phyloP scores from a whole-genome alignment of 2,888 invertebrate genomes.

The Sinotaia quadrata region DNA sequence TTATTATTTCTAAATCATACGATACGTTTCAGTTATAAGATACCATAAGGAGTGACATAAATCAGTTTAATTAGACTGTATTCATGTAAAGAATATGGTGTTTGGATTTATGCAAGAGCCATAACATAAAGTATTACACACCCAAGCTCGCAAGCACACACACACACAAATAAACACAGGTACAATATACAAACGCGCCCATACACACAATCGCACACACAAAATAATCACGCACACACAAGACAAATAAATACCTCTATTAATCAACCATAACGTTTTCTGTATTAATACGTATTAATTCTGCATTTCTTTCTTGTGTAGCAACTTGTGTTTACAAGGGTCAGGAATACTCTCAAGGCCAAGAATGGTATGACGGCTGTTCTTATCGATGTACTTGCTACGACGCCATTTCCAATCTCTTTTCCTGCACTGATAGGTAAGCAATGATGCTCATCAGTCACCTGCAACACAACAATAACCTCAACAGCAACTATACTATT shows the following conservation, averaged over 20 bases:
- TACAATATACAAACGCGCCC: constrained; percentile 1
- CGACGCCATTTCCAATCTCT: constrained; percentile 46
- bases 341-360: constrained; percentile 47
- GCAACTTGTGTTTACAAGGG: constrained; percentile 52
- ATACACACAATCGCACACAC: constrained; percentile 7
- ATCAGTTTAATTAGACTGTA: no score
- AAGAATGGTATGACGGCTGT: constrained; percentile 55
- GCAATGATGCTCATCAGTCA: background rate
- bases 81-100: no score
- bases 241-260: background rate
- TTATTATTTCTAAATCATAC: no score
- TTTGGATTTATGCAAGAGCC: no score
- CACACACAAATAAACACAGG: background rate
- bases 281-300: background rate
- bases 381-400: constrained; percentile 53
- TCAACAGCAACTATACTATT: background rate
- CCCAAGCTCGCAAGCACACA: no score
- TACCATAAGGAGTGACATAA: no score
- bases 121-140: no score
- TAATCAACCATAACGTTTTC: background rate
- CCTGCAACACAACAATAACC: background rate
- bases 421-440: constrained; percentile 51
- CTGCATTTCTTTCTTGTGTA: constrained; percentile 13
- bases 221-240: background rate
- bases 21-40: no score